Evolutionary conservation across 2,113 vertebrate species (phyloP).

Genomic region (Sceloporus tristichus): DNA sequence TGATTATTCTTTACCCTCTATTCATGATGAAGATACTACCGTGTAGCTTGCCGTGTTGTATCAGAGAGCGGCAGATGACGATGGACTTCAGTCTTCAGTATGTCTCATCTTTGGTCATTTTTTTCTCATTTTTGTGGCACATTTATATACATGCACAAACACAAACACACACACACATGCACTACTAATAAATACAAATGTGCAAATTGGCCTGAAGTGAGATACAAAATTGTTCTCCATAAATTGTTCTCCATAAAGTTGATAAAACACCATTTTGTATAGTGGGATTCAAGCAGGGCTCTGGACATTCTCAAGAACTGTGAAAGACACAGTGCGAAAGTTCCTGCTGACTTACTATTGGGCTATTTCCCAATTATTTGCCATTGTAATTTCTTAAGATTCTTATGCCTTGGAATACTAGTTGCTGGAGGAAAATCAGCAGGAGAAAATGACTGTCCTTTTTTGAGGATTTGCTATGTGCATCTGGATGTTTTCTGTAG

Average conservation of each 20-base stretch:
- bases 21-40: not conserved
- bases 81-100: slow-evolving; percentile 4
- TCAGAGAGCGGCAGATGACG: not conserved
- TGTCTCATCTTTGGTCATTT: not conserved
- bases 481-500: not conserved
- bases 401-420: not conserved
- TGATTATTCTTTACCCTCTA: not conserved
- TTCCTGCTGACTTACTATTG: not conserved
- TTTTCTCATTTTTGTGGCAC: not conserved
- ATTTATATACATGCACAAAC: slow-evolving; percentile 1
- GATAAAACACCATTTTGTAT: slow-evolving; percentile 32
- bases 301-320: slow-evolving; percentile 42
- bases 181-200: not conserved
- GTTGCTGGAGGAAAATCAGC: not conserved
- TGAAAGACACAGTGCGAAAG: not conserved
- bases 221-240: slow-evolving; percentile 32
- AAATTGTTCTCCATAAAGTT: slow-evolving; percentile 33
- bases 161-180: not conserved
- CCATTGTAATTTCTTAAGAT: not conserved
- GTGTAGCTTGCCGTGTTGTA: fast-evolving
- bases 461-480: not conserved
- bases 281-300: slow-evolving; percentile 17
- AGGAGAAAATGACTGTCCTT: not conserved
- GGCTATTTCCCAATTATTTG: not conserved
- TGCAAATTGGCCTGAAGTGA: not conserved